These are phyloP conservation scores for Coelopa frigida DNA, from an alignment of 1,140 invertebrate species.

Conservation along the genomic window DNA sequence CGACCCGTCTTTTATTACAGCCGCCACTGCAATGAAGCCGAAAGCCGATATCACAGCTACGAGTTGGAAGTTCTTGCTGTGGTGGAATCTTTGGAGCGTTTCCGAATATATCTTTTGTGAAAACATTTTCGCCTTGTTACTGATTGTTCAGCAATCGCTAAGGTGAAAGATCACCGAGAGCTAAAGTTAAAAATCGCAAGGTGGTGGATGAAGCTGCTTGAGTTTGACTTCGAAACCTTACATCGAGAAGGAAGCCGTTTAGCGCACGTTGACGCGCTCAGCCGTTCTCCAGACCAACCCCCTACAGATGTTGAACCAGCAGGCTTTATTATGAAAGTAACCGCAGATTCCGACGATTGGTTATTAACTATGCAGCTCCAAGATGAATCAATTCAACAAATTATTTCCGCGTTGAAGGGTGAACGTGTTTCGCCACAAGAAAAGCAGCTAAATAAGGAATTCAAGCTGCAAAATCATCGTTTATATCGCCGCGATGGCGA, in stretches of 20 bases:
- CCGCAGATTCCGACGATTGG: too few relatives aligned
- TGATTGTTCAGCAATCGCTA: constrained; percentile 42
- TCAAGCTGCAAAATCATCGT: constrained; percentile 3
- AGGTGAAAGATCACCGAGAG: too few relatives aligned
- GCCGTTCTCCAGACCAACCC: too few relatives aligned
- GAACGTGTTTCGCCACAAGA: not conserved
- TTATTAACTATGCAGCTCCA: too few relatives aligned
- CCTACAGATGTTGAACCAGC: too few relatives aligned
- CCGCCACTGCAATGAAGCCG: constrained; percentile 30
- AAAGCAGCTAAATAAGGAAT: constrained; percentile 9
- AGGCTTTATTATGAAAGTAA: too few relatives aligned
- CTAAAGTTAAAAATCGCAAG: too few relatives aligned
- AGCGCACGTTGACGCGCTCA: too few relatives aligned
- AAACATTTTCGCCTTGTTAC: constrained; percentile 37
- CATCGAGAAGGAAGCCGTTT: too few relatives aligned
- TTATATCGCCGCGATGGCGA: not conserved
- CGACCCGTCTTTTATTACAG: constrained; percentile 17
- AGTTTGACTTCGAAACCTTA: too few relatives aligned
- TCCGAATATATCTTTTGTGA: constrained; percentile 34
- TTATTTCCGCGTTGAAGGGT: not conserved
- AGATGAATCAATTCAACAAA: too few relatives aligned
- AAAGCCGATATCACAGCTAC: constrained; percentile 37
- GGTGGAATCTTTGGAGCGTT: constrained; percentile 26
- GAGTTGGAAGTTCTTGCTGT: constrained; percentile 40
- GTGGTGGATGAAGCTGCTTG: too few relatives aligned